Evolutionary conservation across 1,140 invertebrate species (phyloP), one percentile per base, ranked within the genome.

Genomic region (Ostrea denselamellosa): DNA sequence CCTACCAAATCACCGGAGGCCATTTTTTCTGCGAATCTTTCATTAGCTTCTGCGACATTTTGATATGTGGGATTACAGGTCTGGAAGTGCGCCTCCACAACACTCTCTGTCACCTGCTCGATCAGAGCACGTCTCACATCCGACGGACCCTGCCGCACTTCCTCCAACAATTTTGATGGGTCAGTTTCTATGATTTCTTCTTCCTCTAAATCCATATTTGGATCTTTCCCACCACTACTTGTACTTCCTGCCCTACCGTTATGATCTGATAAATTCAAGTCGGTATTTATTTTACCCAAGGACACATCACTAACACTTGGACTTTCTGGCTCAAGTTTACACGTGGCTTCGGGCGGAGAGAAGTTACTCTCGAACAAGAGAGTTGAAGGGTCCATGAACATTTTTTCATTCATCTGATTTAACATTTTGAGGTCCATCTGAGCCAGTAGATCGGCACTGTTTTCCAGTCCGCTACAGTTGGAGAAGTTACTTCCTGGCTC

Each of bases 1-100:
- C 86, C 83, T 54, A 91, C 89, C 83, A 90, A 10, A 44, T 86
- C 19, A 25, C 88, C 83, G n/a, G 82, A 25, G 0, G 14, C 22
- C 56, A 89, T 89, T 86, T 90, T 90, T 25, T 91, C 85, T 5
- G 86, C 77, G 25, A 92, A 87, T 56, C 88, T 90, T 19, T 90
- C 65, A 62, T 93, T 92, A 85, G 93, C 94, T 25, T 92, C 93
- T 8, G 97, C 96, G 83, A 99, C 97, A 94, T 98, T 98, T 92
- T 98, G 98, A 92, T 97, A 96, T 89, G 98, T 99, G 94, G 98
- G 99, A 94, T 98, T 98, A 95, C 98, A 99, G 85, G 98, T 99
- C 93, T 98, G 97, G 91, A 98, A 96, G 94, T 99, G 98, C 51
- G 99, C 98, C 87, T 97, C 96, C 83, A 99, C 97, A 52, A 99